Percentiles rank a stretch among this genome's conserved stretches.
These are phyloP conservation scores for Huso huso DNA, from an alignment of 2,797 vertebrate genomes.

Conservation along the genomic window DNA sequence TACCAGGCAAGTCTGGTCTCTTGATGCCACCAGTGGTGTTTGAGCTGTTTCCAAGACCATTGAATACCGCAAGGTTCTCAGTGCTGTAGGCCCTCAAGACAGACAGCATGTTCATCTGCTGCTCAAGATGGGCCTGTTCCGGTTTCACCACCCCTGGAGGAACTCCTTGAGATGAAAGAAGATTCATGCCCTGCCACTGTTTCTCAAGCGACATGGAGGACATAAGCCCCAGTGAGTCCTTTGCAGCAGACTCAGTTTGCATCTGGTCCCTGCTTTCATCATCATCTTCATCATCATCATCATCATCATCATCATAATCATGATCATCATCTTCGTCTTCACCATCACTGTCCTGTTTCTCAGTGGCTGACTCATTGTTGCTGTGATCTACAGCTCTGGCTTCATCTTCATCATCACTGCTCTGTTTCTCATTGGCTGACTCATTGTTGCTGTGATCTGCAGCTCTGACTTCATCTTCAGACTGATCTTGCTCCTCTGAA, in stretches of 20 bases:
- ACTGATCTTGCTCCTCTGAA: constrained; percentile 69
- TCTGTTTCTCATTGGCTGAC: constrained; percentile 31
- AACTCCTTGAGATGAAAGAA: constrained; percentile 70
- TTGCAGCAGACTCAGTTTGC: constrained; percentile 42
- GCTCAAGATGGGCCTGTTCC: constrained; percentile 81
- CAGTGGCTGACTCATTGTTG: constrained; percentile 28
- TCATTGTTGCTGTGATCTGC: constrained; percentile 28
- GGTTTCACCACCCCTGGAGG: constrained; percentile 74
- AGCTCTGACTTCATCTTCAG: constrained; percentile 54
- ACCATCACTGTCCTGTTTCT: constrained; percentile 37
- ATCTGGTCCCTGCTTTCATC: constrained; percentile 45
- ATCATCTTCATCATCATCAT: constrained; percentile 64
- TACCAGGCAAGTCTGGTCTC: constrained; percentile 93
- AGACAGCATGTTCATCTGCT: constrained; percentile 91
- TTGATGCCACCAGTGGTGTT: constrained; percentile 79
- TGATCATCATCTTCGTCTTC: constrained; percentile 56
- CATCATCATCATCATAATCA: constrained; percentile 54
- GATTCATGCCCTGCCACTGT: constrained; percentile 76
- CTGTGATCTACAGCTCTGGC: constrained; percentile 30
- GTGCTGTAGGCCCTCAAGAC: constrained; percentile 95
- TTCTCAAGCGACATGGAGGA: constrained; percentile 67
- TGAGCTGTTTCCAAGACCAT: constrained; percentile 77
- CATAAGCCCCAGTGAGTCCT: constrained; percentile 56
- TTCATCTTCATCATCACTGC: constrained; percentile 40
- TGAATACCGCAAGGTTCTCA: constrained; percentile 87